phyloP scores from a whole-genome alignment of 2,888 invertebrate species.

The Xestia xanthographa region DNA sequence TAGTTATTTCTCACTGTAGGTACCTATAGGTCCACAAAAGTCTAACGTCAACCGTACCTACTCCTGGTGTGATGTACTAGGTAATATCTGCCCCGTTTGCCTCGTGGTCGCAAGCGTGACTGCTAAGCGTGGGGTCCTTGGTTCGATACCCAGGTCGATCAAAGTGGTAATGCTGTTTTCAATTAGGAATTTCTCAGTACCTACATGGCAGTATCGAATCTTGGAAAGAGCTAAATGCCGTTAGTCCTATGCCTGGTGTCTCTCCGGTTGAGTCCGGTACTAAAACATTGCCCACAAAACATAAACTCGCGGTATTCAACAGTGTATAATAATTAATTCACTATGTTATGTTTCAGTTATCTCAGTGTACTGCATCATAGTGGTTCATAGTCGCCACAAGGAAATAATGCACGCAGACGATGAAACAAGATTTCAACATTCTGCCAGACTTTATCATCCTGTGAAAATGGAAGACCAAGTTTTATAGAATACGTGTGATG shows the following conservation, averaged over 20 bases:
- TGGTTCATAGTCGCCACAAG: conserved; percentile 87
- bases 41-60: background rate
- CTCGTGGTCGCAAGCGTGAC: background rate
- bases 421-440: conserved; percentile 78
- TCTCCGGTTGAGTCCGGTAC: background rate
- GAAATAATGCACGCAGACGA: conserved; percentile 84
- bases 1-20: background rate
- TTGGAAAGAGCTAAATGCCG: background rate
- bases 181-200: background rate
- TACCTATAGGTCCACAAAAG: background rate
- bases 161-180: background rate
- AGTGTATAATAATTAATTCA: background rate
- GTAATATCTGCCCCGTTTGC: background rate
- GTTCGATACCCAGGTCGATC: background rate
- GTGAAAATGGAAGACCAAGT: conserved; percentile 74
- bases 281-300: background rate
- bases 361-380: conserved; percentile 85
- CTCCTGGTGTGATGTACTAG: background rate
- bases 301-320: background rate
- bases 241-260: background rate
- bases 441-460: conserved; percentile 79
- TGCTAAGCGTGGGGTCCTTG: background rate
- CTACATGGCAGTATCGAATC: background rate
- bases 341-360: conserved; percentile 74
- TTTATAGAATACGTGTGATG: conserved; percentile 48